Evolutionary conservation across 2,797 vertebrate genomes (phyloP).

Genomic region (Zalophus californianus): DNA sequence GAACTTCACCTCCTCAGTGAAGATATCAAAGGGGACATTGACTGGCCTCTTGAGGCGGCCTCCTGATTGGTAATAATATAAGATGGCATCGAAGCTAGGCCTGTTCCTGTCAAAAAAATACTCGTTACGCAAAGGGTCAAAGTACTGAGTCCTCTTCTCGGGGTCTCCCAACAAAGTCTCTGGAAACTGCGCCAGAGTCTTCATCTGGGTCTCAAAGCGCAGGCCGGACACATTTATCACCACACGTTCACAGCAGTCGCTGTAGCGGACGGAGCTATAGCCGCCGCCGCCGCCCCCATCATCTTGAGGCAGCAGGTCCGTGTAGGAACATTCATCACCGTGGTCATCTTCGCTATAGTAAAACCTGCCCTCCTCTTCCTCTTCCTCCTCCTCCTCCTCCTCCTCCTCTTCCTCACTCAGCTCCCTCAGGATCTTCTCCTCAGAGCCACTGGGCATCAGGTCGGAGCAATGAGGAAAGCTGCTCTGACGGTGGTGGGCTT

Average conservation of each 20-base stretch:
- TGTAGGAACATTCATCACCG: conserved; percentile 93
- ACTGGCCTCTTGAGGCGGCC: conserved; percentile 97
- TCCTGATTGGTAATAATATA: conserved; percentile 98
- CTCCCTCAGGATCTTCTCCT: conserved; percentile 97
- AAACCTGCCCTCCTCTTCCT: conserved; percentile 88
- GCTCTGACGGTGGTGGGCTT: conserved; percentile 87
- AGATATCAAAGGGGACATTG: conserved; percentile 98
- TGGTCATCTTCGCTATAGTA: conserved; percentile 93
- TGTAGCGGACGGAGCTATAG: conserved; percentile 93
- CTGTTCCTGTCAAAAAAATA: conserved; percentile 99
- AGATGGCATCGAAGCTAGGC: conserved; percentile 98
- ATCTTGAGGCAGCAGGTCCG: conserved; percentile 92
- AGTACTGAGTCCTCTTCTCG: conserved; percentile 96
- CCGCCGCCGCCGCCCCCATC: conserved; percentile 83
- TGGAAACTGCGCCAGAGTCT: conserved; percentile 97
- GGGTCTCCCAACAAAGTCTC: conserved; percentile 97
- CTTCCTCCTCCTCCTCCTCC: conserved; percentile 86
- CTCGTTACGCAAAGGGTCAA: conserved; percentile 98
- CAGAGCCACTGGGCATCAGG: conserved; percentile 96
- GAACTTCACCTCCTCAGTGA: conserved; percentile 98
- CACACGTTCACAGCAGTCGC: conserved; percentile 97
- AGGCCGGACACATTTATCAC: conserved; percentile 99
- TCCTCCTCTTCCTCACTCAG: conserved; percentile 90
- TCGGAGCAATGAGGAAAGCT: conserved; percentile 94
- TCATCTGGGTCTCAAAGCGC: conserved; percentile 97